Evolutionary conservation across 2,797 vertebrate species (phyloP), one percentile per base, ranked within the genome.

Genomic region (Phrynocephalus vlangalii): DNA sequence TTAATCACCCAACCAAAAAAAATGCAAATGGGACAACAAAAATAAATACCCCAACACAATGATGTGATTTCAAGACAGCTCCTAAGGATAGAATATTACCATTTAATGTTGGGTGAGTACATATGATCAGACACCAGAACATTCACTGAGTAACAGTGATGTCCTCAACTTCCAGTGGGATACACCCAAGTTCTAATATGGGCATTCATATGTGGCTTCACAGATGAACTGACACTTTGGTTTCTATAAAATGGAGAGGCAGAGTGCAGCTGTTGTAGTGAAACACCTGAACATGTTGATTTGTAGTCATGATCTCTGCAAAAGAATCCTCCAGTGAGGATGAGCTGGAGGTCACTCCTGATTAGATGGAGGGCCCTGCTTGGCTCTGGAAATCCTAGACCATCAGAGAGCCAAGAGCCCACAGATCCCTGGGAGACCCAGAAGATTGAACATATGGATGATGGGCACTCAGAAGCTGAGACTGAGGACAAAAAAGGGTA

Each of bases 91-190:
- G n/a, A 20, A 30, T 73, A 6, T n/a, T 72, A 89, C 87, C 50
- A n/a, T 75, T 15, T 38, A 85, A 0, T 50, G 63, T 76, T 85
- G 85, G 56, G 0, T 1, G 63, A 24, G 24, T 66, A 71, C 26
- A 89, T 85, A 89, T 85, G 71, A 78, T 11, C 72, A 1, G 80
- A 68, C 89, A 88, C 63, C 7, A 2, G 11, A 15, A 71, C 9
- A 66, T 16, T 76, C 33, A 44, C 3, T 30, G 26, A 67, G 18
- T 26, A 63, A 70, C 66, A 76, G 18, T 73, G 9, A 44, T 3
- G 9, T 6, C 16, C 26, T 56, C 30, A 84, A 18, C 8, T 22
- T 60, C 73, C n/a, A 63, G 70, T 60, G n/a, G 30, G 44, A 8
- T 79, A 71, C 30, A 3, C 8, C 38, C 33, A 33, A 30, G n/a